These are phyloP conservation scores for Patella ulyssiponensis DNA, from an alignment of 2,888 invertebrate species.

Conservation along the genomic window DNA sequence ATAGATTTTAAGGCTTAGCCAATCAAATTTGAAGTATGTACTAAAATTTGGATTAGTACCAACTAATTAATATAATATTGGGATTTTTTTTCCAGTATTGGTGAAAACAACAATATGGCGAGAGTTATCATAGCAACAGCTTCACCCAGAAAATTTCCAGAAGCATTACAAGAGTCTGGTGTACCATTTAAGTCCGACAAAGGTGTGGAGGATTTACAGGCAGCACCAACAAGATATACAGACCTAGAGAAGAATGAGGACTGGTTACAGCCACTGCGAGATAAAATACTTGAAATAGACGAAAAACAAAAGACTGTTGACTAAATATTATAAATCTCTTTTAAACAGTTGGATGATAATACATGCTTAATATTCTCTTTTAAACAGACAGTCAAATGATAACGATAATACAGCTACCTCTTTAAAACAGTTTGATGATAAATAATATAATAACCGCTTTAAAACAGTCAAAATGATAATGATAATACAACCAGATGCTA, in stretches of 20 bases:
- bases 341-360: background rate
- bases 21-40: too few species aligned
- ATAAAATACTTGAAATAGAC: conserved; percentile 51
- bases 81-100: conserved; percentile 16
- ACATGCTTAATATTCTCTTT: background rate
- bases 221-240: conserved; percentile 49
- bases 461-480: too few species aligned
- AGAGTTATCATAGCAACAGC: conserved; percentile 71
- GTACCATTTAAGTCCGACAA: conserved; percentile 48
- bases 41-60: too few species aligned
- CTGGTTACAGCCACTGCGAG: conserved; percentile 58
- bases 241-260: conserved; percentile 63
- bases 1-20: too few species aligned
- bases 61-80: background rate
- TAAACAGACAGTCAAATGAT: background rate
- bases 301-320: background rate
- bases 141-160: conserved; percentile 72
- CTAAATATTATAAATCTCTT: too few species aligned
- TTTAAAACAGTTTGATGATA: too few species aligned
- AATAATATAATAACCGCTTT: too few species aligned
- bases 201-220: conserved; percentile 43
- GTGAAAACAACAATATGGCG: conserved; percentile 16
- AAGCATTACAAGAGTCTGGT: conserved; percentile 65
- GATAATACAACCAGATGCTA: too few species aligned
- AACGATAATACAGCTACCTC: too few species aligned